Evolutionary conservation across 2,888 invertebrate genomes (phyloP), one percentile per base, ranked within the genome.

Genomic region (Allygus modestus): DNA sequence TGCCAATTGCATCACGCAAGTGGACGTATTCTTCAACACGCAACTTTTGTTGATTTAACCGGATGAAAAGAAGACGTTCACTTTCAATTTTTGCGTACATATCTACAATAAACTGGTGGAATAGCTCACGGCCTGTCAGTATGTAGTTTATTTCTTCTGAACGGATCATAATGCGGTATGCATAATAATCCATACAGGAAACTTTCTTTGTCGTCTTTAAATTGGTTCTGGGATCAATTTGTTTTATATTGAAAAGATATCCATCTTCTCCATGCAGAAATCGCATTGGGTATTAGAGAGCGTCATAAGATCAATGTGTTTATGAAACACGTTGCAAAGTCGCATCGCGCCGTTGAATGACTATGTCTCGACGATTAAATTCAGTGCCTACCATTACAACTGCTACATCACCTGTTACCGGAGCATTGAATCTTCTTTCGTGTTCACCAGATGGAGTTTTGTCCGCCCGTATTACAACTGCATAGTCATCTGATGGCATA

Each of bases 1-100:
- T 51, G 43, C 20, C 86, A 12, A 88, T 31, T 31, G 86, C 85
- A 84, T 89, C 89, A 26, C 54, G 26, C 71, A 89, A 84, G 83
- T 88, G 86, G 31, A 87, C 26, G 65, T 86, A 86, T 46, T 83
- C 26, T 61, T 86, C 86, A 20, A 23, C 65, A 20, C 86, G 15
- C 23, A 85, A 33, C 58, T 86, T 79, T 37, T 20, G 54, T 75
- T 86, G 85, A 84, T 86, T 81, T n/a, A 81, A 28, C 12, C 71
- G 9, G 15, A 85, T 73, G 71, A 69, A 85, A 17, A 23, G 15
- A 17, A 85, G 51, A 37, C 84, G 20, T 46, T 84, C 84, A 65
- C 54, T 61, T 77, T 86, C 81, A 65, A 86, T 82, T 85, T 85
- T 86, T 33, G 82, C 79, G 37, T 82, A 84, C 84, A 84, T 81